A percentile compares a stretch with the other conserved stretches of the same genome.
Conservation (phyloP, 2,888 invertebrate genomes). For the Leucoma salicis region DNA sequence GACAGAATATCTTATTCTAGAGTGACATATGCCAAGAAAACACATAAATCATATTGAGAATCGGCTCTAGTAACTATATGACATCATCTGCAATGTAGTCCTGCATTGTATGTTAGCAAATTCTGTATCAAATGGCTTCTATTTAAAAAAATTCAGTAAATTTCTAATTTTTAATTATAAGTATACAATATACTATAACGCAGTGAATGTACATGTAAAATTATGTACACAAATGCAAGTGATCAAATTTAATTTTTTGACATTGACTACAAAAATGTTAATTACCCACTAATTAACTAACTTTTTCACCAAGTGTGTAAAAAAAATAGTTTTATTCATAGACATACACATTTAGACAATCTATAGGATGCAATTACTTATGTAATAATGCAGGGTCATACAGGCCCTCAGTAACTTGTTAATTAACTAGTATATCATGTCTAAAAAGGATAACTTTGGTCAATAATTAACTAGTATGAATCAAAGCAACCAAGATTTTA, state of each 20-base stretch:
- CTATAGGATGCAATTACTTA: constrained; percentile 21
- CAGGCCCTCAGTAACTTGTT: constrained; percentile 7
- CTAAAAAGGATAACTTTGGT: not conserved
- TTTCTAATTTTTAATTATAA: not conserved
- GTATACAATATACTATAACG: not conserved
- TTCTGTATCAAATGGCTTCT: not conserved
- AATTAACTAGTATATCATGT: constrained; percentile 2
- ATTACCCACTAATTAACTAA: constrained; percentile 3
- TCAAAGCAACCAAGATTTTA: too few species aligned
- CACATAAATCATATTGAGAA: constrained; percentile 26
- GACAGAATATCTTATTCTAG: too few species aligned
- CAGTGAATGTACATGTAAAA: not conserved
- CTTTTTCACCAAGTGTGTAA: constrained; percentile 2
- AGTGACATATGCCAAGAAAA: not conserved
- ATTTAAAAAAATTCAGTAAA: constrained; percentile 17
- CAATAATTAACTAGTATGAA: too few species aligned
- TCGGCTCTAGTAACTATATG: constrained; percentile 39
- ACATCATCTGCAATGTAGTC: constrained; percentile 40
- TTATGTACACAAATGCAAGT: not conserved
- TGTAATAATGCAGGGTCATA: constrained; percentile 28
- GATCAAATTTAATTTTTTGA: not conserved
- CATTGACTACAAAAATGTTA: constrained; percentile 5
- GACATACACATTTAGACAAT: constrained; percentile 17
- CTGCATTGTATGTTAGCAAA: not conserved
- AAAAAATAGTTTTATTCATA: constrained; percentile 1